phyloP scores from a whole-genome alignment of 2,888 invertebrate genomes.

The Julus scanicus region DNA sequence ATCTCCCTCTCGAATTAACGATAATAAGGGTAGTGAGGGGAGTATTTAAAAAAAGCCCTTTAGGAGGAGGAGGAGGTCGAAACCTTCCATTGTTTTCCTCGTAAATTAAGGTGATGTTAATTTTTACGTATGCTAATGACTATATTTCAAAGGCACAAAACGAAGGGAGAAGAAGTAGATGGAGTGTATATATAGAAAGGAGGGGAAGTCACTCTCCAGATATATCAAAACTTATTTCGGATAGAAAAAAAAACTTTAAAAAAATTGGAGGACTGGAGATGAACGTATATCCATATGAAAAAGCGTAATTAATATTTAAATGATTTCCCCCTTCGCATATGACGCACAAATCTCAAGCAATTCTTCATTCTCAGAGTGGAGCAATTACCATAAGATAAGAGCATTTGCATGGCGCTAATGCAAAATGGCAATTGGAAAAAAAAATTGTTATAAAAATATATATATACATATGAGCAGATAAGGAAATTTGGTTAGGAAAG shows the following conservation, averaged over 20 bases:
- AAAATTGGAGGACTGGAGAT: not conserved
- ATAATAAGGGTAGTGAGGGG: too few relatives aligned
- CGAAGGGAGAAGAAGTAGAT: too few relatives aligned
- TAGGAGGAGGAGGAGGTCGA: not conserved
- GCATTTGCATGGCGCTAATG: not conserved
- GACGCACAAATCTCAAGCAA: too few relatives aligned
- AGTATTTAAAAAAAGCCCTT: not conserved
- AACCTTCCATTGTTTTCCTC: not conserved
- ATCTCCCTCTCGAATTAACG: too few relatives aligned
- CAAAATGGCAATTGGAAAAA: not conserved
- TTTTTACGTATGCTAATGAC: conserved; percentile 11
- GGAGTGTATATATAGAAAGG: too few relatives aligned
- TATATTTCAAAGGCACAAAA: not conserved
- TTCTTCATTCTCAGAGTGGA: not conserved
- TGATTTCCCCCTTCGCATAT: not conserved
- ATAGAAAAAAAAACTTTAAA: too few relatives aligned
- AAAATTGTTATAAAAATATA: not conserved
- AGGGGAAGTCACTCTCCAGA: not conserved
- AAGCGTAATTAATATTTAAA: conserved; percentile 3
- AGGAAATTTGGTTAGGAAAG: not conserved
- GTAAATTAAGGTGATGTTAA: conserved; percentile 13
- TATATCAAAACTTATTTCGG: not conserved
- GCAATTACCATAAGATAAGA: not conserved
- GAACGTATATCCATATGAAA: not conserved
- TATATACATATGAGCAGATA: not conserved